Evolutionary conservation across 2,888 invertebrate species (phyloP), one percentile per base, ranked within the genome.

Genomic region (Phragmatobia fuliginosa): DNA sequence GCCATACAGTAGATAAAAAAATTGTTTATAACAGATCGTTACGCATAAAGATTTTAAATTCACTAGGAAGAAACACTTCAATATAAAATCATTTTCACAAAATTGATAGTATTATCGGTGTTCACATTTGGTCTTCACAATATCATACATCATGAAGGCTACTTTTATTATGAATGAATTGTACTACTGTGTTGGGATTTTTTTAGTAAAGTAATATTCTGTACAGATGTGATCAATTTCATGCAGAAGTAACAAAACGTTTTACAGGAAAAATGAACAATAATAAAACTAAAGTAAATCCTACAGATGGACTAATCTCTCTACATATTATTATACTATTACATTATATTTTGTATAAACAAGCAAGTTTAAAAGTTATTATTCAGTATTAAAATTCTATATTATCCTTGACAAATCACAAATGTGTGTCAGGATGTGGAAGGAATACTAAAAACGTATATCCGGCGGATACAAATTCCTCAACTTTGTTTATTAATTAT

Each of bases 1-100:
- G 77, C 86, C 82, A 86, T 72, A 61, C 21, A 33, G 56, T 56
- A 10, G 25, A 31, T n/a, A 52, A 61, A 62, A 36, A 36, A 36
- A 4, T 2, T n/a, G 7, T 10, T 21, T 28, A 8, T 33, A 6
- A 1, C 5, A 31, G 11, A 21, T 6, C 41, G 1, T 21, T 41
- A 18, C 18, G 4, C 10, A 21, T 21, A 62, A 28, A 62, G 14
- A 4, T 21, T 21, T 28, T 38, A 1, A 8, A 28, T 56, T 28
- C 56, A 56, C 28, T 16, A 3, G 1, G 6, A 56, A 11, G 3
- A 56, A 56, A 16, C 11, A 28, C 16, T 14, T 28, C 28, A 28
- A 28, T 16, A 16, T 7, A 56, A 56, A 28, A 28, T 28, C 28
- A 6, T 6, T 14, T 16, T 14, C 6, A 28, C 5, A 28, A 5